A percentile compares a stretch with the other conserved stretches of the same genome.
These are phyloP conservation scores for Drosophila seguyi DNA, from an alignment of 1,140 invertebrate species.

Conservation along the genomic window DNA sequence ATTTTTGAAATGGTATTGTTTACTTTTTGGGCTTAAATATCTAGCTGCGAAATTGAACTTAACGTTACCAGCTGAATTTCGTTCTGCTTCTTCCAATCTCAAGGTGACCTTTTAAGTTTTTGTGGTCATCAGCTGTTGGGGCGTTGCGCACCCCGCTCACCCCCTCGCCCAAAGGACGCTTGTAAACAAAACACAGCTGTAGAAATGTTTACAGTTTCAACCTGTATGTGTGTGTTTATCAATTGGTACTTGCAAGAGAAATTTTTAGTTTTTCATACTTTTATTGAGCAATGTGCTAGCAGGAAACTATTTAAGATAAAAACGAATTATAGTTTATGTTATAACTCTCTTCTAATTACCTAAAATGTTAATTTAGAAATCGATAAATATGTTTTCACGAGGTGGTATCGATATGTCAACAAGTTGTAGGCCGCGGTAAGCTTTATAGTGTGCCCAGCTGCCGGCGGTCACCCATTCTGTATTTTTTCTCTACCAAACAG, in stretches of 20 bases:
- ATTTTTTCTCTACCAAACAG: too few species aligned
- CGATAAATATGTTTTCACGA: neutral
- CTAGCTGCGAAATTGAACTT: conserved; percentile 32
- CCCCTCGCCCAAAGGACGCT: conserved; percentile 10
- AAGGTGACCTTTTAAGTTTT: conserved; percentile 81
- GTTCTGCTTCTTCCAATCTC: conserved; percentile 57
- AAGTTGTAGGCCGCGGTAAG: neutral
- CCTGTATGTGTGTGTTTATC: neutral
- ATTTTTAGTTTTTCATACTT: neutral
- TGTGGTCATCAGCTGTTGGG: conserved; percentile 65
- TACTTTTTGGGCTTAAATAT: conserved; percentile 27
- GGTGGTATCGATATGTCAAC: conserved; percentile 15
- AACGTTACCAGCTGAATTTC: conserved; percentile 73
- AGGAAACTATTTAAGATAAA: neutral
- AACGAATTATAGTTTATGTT: neutral
- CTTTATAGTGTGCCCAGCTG: conserved; percentile 27
- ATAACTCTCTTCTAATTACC: neutral
- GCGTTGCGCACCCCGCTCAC: conserved; percentile 29
- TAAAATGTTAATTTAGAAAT: neutral
- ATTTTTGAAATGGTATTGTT: conserved; percentile 45
- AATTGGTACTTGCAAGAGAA: neutral
- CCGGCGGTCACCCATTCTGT: neutral
- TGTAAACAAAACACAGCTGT: conserved; percentile 78
- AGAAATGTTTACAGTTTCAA: conserved; percentile 13
- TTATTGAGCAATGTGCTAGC: too few species aligned